These are phyloP conservation scores for Sylvilagus floridanus DNA, from an alignment of 2,797 vertebrate genomes.

Conservation along the genomic window DNA sequence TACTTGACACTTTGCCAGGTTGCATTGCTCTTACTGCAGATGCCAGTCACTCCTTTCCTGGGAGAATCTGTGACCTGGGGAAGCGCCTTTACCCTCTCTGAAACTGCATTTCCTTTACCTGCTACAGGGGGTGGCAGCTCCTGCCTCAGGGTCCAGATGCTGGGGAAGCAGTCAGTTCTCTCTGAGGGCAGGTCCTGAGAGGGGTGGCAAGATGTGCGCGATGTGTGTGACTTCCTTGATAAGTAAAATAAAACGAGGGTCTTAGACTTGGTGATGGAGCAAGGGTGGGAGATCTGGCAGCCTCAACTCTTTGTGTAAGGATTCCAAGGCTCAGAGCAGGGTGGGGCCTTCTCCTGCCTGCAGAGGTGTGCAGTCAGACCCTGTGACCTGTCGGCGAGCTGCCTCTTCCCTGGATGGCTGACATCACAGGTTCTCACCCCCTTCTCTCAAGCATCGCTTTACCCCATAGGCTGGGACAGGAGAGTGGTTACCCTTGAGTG, in stretches of 20 bases:
- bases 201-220: not conserved
- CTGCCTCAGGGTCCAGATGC: not conserved
- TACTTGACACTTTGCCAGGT: not conserved
- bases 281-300: accelerated
- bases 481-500: not conserved
- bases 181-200: not conserved
- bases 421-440: not conserved
- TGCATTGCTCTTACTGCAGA: not conserved
- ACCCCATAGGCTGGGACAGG: not conserved
- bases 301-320: not conserved
- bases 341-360: not conserved
- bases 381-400: not conserved
- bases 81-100: not conserved
- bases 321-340: not conserved
- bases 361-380: not conserved
- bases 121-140: not conserved
- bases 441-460: not conserved
- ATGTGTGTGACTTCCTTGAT: not conserved
- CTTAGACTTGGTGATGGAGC: not conserved
- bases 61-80: slow-evolving; percentile 13
- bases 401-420: not conserved
- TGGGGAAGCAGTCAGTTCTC: not conserved
- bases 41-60: not conserved
- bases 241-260: not conserved
- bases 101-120: slow-evolving; percentile 14